These are phyloP conservation scores for Cercopithecus petaurista DNA, from an alignment of 2,797 vertebrate species.

Conservation along the genomic window DNA sequence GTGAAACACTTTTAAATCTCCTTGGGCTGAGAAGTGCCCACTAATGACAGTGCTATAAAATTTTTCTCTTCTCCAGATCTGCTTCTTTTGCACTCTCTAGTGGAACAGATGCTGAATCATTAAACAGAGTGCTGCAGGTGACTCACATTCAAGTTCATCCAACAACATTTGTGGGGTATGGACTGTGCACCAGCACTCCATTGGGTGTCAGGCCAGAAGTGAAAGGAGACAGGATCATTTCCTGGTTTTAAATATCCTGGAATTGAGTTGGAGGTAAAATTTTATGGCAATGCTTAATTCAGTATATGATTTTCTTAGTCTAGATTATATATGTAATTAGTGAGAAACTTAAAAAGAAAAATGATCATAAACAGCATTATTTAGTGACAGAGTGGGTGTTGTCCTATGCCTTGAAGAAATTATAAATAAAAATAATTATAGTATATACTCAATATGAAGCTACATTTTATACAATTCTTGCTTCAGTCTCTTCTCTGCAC, in stretches of 20 bases:
- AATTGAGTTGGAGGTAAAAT: background rate
- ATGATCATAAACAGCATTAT: background rate
- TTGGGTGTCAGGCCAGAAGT: background rate
- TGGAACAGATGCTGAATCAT: background rate
- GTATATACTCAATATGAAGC: background rate
- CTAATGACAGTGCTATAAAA: slow-evolving; percentile 30
- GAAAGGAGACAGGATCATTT: background rate
- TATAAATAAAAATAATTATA: background rate
- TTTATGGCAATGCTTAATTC: background rate
- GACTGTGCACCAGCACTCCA: background rate
- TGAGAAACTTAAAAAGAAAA: slow-evolving; percentile 35
- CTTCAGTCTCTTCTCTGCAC: background rate
- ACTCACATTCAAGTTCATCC: background rate
- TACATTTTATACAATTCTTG: background rate
- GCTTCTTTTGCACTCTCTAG: background rate
- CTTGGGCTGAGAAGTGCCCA: slow-evolving; percentile 6
- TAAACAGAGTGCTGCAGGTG: background rate
- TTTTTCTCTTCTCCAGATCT: slow-evolving; percentile 26
- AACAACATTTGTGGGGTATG: background rate
- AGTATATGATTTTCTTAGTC: background rate
- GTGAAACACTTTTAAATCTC: slow-evolving; percentile 52
- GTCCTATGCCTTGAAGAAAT: background rate
- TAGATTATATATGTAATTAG: background rate
- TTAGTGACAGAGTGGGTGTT: background rate
- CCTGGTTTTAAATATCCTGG: background rate